These are phyloP conservation scores for Prolemur simus DNA, from an alignment of 2,113 vertebrate species.

Conservation along the genomic window DNA sequence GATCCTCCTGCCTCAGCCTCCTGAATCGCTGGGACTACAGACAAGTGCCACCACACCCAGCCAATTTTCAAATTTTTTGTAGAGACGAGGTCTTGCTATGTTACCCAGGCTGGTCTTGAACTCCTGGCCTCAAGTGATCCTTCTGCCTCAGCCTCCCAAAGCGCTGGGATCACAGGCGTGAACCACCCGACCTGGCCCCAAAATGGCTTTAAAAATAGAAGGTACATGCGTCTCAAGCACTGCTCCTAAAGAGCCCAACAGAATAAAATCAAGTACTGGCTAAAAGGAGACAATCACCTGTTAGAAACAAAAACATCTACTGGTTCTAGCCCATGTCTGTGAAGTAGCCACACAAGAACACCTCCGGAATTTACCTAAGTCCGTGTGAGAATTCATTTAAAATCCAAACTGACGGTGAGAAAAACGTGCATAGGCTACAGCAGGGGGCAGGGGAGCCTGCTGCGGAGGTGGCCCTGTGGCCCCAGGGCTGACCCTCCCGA, in stretches of 20 bases:
- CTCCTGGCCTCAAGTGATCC: background rate
- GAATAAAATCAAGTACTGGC: fast-evolving
- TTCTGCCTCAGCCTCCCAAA: background rate
- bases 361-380: fast-evolving
- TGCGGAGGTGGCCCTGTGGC: background rate
- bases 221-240: background rate
- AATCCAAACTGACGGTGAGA: too few species aligned
- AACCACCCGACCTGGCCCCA: background rate
- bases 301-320: fast-evolving
- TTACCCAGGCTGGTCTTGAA: background rate
- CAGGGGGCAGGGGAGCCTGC: too few species aligned
- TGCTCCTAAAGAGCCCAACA: too few species aligned
- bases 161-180: background rate
- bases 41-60: background rate
- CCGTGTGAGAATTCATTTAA: fast-evolving
- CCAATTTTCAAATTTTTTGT: too few species aligned
- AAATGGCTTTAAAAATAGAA: background rate
- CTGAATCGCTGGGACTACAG: background rate
- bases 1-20: background rate
- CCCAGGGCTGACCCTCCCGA: background rate
- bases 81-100: too few species aligned
- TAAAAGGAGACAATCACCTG: background rate
- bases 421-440: too few species aligned
- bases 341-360: too few species aligned
- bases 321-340: fast-evolving